phyloP scores from a whole-genome alignment of 2,888 invertebrate species.

The Xanthia icteritia region DNA sequence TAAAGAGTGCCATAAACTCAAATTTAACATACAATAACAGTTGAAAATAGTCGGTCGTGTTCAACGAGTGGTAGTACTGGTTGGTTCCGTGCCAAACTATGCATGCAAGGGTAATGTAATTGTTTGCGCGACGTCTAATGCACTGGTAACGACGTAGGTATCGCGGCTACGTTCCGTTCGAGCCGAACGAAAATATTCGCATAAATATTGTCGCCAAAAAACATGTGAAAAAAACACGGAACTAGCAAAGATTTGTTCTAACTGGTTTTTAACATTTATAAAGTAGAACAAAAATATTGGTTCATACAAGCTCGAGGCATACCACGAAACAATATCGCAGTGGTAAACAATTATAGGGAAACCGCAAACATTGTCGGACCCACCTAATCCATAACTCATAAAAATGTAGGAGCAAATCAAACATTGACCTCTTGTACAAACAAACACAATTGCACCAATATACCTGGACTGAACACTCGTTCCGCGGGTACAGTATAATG shows the following conservation, averaged over 20 bases:
- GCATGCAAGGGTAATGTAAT: slow-evolving; percentile 83
- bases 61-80: slow-evolving; percentile 80
- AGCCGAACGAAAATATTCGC: slow-evolving; percentile 63
- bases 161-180: slow-evolving; percentile 67
- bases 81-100: slow-evolving; percentile 87
- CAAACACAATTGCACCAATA: slow-evolving; percentile 65
- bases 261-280: background rate
- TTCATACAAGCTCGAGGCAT: slow-evolving; percentile 3
- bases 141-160: slow-evolving; percentile 78
- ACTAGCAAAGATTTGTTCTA: background rate
- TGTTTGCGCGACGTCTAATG: slow-evolving; percentile 83
- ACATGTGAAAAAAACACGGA: slow-evolving; percentile 19
- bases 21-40: slow-evolving; percentile 83
- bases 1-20: slow-evolving; percentile 79
- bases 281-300: background rate
- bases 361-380: slow-evolving; percentile 81
- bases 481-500: slow-evolving; percentile 9
- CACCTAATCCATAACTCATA: slow-evolving; percentile 88
- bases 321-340: slow-evolving; percentile 23
- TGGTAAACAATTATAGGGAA: slow-evolving; percentile 78
- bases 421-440: slow-evolving; percentile 80
- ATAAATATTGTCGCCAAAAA: slow-evolving; percentile 63
- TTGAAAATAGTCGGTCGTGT: slow-evolving; percentile 81
- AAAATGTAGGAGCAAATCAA: slow-evolving; percentile 85
- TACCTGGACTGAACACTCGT: slow-evolving; percentile 22